phyloP scores from a whole-genome alignment of 2,113 vertebrate genomes.

The Castor canadensis region DNA sequence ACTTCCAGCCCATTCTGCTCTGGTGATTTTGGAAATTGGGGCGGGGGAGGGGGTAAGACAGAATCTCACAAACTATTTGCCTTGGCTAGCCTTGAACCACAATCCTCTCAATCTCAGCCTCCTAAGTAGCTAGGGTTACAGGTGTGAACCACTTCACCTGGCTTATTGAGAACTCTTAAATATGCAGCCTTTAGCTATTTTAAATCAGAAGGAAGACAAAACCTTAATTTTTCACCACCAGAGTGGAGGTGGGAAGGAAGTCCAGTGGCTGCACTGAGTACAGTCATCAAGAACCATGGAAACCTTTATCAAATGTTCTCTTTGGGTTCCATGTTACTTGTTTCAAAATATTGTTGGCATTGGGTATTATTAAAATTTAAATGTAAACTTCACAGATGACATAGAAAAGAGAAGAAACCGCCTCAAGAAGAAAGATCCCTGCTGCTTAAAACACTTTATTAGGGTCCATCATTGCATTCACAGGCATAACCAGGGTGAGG shows the following conservation, averaged over 20 bases:
- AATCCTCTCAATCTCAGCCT: no score
- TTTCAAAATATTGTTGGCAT: background rate
- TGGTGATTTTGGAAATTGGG: no score
- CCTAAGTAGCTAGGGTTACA: no score
- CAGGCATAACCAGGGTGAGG: rapidly evolving
- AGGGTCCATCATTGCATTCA: no score
- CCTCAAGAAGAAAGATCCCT: background rate
- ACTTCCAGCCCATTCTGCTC: no score
- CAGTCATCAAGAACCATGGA: background rate
- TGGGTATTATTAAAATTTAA: background rate
- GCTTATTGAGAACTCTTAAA: background rate
- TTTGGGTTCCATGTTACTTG: background rate
- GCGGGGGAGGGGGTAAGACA: no score
- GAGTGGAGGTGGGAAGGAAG: background rate
- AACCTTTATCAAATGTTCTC: background rate
- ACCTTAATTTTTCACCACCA: background rate
- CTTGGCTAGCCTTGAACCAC: no score
- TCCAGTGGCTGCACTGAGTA: background rate
- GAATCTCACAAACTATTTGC: no score
- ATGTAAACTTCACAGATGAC: background rate
- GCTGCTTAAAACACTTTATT: slow-evolving; percentile 59
- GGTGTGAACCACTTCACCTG: no score
- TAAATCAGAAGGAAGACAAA: background rate
- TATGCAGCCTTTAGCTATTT: background rate
- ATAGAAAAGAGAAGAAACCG: background rate